Percentiles rank a stretch among this genome's conserved stretches.
Evolutionary conservation across 2,113 vertebrate genomes (phyloP).

Genomic region (Leptosomus discolor): DNA sequence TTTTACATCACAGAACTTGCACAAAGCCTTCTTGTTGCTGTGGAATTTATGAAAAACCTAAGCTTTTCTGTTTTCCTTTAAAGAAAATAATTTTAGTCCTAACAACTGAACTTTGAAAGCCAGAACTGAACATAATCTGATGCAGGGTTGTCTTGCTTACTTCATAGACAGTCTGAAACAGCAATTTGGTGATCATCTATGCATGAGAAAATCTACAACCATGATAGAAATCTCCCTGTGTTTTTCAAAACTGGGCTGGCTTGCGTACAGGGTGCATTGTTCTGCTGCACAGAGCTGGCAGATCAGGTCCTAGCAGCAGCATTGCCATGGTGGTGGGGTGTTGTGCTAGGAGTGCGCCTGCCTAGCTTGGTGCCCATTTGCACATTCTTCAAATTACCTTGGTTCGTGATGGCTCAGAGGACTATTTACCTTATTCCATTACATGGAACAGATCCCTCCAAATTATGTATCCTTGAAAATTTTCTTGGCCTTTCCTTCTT

Average conservation of each 20-base stretch:
- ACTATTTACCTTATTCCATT: background rate
- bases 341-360: fast-evolving
- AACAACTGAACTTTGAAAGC: background rate
- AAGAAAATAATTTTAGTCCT: background rate
- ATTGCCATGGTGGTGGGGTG: fast-evolving
- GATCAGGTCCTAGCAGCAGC: fast-evolving
- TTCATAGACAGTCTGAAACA: background rate
- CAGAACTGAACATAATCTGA: background rate
- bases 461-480: background rate
- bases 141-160: background rate
- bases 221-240: background rate
- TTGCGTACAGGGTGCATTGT: fast-evolving
- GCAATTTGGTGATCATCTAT: background rate
- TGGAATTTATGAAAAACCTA: background rate
- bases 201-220: background rate
- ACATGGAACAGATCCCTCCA: background rate
- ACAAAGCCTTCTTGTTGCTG: background rate
- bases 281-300: background rate
- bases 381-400: background rate
- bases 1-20: background rate
- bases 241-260: background rate
- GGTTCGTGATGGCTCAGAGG: background rate
- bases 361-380: fast-evolving
- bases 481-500: background rate
- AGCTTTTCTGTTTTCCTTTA: background rate